phyloP scores from a whole-genome alignment of 2,888 invertebrate species.

The Timema podura region DNA sequence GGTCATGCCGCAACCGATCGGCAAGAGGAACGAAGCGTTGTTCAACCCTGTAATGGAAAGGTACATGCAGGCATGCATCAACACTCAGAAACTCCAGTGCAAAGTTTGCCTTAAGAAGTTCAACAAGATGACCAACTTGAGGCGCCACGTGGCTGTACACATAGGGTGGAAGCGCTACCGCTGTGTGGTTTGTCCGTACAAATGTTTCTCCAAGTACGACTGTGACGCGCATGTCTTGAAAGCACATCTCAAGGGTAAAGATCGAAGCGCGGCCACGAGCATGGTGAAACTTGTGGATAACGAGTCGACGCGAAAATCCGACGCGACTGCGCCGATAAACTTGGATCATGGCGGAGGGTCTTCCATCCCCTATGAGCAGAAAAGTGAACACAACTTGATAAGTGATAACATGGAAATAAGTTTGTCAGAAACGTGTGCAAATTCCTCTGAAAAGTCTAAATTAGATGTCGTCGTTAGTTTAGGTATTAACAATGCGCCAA shows the following conservation, averaged over 20 bases:
- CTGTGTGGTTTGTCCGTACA: conserved; percentile 69
- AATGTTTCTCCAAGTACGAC: conserved; percentile 61
- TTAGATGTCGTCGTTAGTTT: too few species aligned
- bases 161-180: conserved; percentile 70
- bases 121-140: conserved; percentile 50
- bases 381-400: too few species aligned
- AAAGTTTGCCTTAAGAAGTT: conserved; percentile 52
- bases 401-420: too few species aligned
- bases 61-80: conserved; percentile 44
- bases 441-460: too few species aligned
- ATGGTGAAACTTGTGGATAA: too few species aligned
- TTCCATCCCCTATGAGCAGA: too few species aligned
- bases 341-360: too few species aligned
- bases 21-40: conserved; percentile 43
- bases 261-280: neutral
- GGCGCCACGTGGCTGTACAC: conserved; percentile 62
- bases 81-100: conserved; percentile 48
- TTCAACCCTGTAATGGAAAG: conserved; percentile 35
- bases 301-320: too few species aligned
- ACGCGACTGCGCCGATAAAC: too few species aligned
- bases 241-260: conserved; percentile 45
- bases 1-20: too few species aligned
- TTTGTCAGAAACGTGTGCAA: too few species aligned
- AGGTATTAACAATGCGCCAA: too few species aligned
- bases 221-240: conserved; percentile 61